Base-by-base conservation (phyloP, 2,888 invertebrate species). In the Tetramorium bicarinatum region DNA sequence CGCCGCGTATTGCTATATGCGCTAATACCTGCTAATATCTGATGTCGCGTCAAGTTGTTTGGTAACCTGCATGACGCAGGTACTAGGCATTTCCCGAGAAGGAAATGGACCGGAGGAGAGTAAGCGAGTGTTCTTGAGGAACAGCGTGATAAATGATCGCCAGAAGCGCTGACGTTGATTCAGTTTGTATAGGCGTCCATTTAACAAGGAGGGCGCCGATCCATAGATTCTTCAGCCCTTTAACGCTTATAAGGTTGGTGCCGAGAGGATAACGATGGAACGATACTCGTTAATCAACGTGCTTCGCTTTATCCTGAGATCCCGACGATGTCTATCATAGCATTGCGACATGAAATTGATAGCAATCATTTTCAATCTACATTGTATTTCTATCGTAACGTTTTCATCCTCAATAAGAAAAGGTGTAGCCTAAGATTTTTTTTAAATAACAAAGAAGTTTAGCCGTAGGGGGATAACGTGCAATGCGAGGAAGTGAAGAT, bases 81-180 rank as follows among this genome's bases (percentile, higher is more conserved):
- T 59, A 71, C 47, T 59, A 59, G 79, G 79, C 59, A 29, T 56
- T 71, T 64, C 69, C 47, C 41, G 34, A 56, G 66, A 82, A 80
- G 72, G 44, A 83, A 79, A 81, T 74, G 72, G 79, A 83, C 82
- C 84, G 80, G n/a, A 66, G 74, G 52, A 66, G 84, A 74, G 77
- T 72, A 69, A 85, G 82, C 81, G 52, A 88, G 80, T 82, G 71
- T 85, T 84, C 85, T 86, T 84, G 84, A 87, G 87, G 80, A 82
- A 76, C 77, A 81, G 76, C 67, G 56, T 89, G 90, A 91, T 91
- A 90, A 91, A 91, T 88, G 88, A 87, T 84, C 85, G 71, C 69
- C 67, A 79, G 84, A 84, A 87, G 84, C 83, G 87, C 87, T 91
- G 90, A 91, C 90, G 85, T 88, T 88, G 87, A 91, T 91, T 90